A percentile compares a stretch with the other conserved stretches of the same genome.
These are phyloP conservation scores for Tolmerus cingulatus DNA, from an alignment of 2,888 invertebrate species.

Conservation along the genomic window DNA sequence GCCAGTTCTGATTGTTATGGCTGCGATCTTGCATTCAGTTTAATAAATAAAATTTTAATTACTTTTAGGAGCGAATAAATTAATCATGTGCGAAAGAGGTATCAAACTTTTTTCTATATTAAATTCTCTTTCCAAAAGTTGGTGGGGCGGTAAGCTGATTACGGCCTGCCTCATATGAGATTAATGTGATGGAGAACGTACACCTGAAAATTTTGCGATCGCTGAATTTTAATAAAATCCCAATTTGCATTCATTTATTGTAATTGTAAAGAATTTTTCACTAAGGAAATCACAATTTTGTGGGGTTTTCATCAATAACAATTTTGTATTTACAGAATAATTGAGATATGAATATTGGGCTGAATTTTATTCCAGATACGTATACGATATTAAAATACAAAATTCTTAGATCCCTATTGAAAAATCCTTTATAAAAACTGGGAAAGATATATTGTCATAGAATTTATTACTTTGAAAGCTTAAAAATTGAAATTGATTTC, in stretches of 20 bases:
- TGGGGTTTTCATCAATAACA: too few species aligned
- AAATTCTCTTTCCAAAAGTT: background rate
- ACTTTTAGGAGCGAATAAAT: background rate
- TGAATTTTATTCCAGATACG: too few species aligned
- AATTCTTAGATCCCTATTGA: too few species aligned
- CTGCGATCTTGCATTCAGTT: background rate
- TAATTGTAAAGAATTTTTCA: too few species aligned
- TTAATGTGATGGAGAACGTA: background rate
- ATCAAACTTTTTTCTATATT: background rate
- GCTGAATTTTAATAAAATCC: background rate
- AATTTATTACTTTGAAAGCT: too few species aligned
- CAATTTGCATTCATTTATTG: background rate
- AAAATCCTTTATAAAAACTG: too few species aligned
- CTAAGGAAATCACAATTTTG: too few species aligned
- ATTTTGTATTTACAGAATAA: too few species aligned
- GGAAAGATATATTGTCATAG: too few species aligned
- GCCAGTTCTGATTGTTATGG: background rate
- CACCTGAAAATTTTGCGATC: background rate
- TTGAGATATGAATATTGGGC: too few species aligned
- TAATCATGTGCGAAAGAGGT: background rate
- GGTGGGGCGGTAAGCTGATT: background rate
- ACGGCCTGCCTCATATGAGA: background rate
- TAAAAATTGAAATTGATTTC: too few species aligned
- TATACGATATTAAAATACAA: too few species aligned
- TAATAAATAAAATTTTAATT: background rate